These are phyloP conservation scores for Daptonema setosum DNA, from an alignment of 2,888 invertebrate genomes.

Conservation along the genomic window DNA sequence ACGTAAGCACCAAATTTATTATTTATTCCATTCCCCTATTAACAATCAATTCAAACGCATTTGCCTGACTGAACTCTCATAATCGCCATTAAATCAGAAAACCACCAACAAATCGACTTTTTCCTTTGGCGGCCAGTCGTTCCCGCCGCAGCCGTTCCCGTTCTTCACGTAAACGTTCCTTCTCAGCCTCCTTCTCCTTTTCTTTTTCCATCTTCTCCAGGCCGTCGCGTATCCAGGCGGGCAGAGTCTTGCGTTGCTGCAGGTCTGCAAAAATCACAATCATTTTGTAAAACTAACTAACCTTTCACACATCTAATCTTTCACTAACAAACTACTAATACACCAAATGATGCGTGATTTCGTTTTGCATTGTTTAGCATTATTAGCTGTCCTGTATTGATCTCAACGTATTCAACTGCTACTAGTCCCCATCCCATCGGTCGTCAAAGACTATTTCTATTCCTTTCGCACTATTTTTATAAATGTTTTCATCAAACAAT, in stretches of 20 bases:
- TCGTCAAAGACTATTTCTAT: too few species aligned
- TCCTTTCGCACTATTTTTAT: too few species aligned
- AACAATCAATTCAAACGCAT: background rate
- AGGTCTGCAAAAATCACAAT: background rate
- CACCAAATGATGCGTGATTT: too few species aligned
- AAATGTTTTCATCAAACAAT: too few species aligned
- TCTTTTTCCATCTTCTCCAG: conserved; percentile 91
- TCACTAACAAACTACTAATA: too few species aligned
- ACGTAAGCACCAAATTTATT: too few species aligned
- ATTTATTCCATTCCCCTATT: background rate
- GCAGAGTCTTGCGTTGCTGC: conserved; percentile 36
- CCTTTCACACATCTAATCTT: too few species aligned
- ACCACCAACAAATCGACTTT: background rate
- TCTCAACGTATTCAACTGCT: too few species aligned
- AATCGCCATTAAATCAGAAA: background rate
- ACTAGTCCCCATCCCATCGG: too few species aligned
- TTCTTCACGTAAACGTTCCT: conserved; percentile 24
- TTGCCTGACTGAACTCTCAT: background rate
- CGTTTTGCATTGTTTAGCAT: too few species aligned
- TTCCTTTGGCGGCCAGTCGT: background rate
- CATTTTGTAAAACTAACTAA: too few species aligned
- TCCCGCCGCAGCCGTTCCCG: background rate
- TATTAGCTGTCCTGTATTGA: too few species aligned
- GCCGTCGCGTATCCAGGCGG: conserved; percentile 93
- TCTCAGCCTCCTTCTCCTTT: conserved; percentile 58